These are phyloP conservation scores for Ferdinandea cuprea DNA, from an alignment of 2,888 invertebrate species.

Conservation along the genomic window DNA sequence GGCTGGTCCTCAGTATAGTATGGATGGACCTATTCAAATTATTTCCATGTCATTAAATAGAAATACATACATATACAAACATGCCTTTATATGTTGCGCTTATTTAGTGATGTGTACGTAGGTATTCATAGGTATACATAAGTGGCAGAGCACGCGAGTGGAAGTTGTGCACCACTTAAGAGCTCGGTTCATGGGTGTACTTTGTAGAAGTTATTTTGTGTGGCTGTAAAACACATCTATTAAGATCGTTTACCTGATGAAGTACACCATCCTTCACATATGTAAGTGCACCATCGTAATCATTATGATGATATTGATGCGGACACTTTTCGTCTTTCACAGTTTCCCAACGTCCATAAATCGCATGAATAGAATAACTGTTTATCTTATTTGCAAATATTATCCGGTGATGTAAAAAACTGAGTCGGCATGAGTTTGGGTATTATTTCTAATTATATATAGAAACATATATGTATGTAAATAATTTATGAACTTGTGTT, in stretches of 20 bases:
- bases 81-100: constrained; percentile 21
- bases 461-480: too few species aligned
- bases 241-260: constrained; percentile 29
- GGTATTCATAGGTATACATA: too few species aligned
- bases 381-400: constrained; percentile 3
- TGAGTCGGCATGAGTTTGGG: too few species aligned
- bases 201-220: constrained; percentile 11
- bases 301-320: constrained; percentile 4
- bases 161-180: constrained; percentile 28
- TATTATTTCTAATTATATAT: too few species aligned
- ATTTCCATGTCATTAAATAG: constrained; percentile 72
- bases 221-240: constrained; percentile 7
- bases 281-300: too few species aligned
- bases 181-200: constrained; percentile 14
- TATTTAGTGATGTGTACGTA: background rate
- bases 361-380: constrained; percentile 22
- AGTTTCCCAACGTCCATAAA: constrained; percentile 3
- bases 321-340: background rate
- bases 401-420: too few species aligned
- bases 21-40: constrained; percentile 67
- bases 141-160: constrained; percentile 8
- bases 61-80: constrained; percentile 9
- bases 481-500: too few species aligned
- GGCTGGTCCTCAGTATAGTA: constrained; percentile 53
- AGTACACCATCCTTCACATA: too few species aligned